Evolutionary conservation across 2,888 invertebrate species (phyloP).

Genomic region (Agrilus biguttatus): DNA sequence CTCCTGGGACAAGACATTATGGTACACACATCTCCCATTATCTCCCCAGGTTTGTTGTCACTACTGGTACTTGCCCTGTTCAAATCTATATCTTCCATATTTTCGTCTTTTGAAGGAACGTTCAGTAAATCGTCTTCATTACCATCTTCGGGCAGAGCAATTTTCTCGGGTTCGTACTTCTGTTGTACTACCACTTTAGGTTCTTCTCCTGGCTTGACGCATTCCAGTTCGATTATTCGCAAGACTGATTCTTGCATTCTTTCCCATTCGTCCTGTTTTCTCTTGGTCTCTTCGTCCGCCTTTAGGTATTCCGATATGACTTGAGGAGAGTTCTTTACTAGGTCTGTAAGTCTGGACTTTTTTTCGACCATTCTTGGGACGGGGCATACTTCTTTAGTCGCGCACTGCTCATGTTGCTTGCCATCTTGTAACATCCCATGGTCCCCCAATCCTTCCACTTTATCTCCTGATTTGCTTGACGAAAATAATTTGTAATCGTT

Average conservation of each 20-base stretch:
- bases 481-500: too few species aligned
- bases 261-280: conserved; percentile 18
- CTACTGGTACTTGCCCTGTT: background rate
- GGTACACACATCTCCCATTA: too few species aligned
- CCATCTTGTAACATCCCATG: too few species aligned
- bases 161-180: conserved; percentile 5
- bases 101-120: conserved; percentile 3
- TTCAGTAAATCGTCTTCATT: conserved; percentile 4
- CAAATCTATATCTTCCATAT: conserved; percentile 8
- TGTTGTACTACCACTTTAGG: conserved; percentile 1
- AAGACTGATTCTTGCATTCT: conserved; percentile 18
- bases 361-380: conserved; percentile 29
- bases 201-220: conserved; percentile 7
- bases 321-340: conserved; percentile 28
- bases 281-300: conserved; percentile 13
- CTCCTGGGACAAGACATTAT: too few species aligned
- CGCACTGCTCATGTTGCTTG: too few species aligned
- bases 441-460: too few species aligned
- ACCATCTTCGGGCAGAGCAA: conserved; percentile 3
- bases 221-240: conserved; percentile 17
- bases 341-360: conserved; percentile 29
- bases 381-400: too few species aligned
- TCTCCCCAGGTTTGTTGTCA: too few species aligned
- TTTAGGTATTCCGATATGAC: conserved; percentile 17
- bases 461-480: too few species aligned